Evolutionary conservation across 2,113 vertebrate species (phyloP).

Genomic region (Datnioides undecimradiatus): DNA sequence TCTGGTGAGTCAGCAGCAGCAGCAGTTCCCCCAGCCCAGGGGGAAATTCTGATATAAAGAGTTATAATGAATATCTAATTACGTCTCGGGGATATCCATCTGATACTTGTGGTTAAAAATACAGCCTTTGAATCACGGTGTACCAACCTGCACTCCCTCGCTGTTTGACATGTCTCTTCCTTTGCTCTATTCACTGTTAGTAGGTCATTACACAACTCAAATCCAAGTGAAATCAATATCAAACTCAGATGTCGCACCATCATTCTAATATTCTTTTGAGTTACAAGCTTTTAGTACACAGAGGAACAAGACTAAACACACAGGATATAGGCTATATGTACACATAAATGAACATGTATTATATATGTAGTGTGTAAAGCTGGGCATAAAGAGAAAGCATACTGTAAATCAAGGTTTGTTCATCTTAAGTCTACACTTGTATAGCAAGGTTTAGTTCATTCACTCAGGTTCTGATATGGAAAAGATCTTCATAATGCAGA

Average conservation of each 20-base stretch:
- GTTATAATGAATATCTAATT: background rate
- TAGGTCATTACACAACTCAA: background rate
- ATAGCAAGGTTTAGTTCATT: too few species aligned
- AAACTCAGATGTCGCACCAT: background rate
- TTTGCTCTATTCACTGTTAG: background rate
- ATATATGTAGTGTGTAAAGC: too few species aligned
- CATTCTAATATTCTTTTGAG: background rate
- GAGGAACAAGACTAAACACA: too few species aligned
- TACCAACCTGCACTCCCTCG: background rate
- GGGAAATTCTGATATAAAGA: background rate
- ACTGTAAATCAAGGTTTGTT: too few species aligned
- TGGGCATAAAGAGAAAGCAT: too few species aligned
- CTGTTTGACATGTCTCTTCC: background rate
- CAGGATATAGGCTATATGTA: background rate
- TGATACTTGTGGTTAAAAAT: background rate
- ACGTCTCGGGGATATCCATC: background rate
- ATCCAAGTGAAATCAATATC: constrained; percentile 18
- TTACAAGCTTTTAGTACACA: background rate
- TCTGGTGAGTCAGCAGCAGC: constrained; percentile 88
- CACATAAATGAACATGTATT: too few species aligned
- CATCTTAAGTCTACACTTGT: too few species aligned
- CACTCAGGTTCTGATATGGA: too few species aligned
- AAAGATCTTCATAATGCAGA: too few species aligned
- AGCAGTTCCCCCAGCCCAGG: background rate
- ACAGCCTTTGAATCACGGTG: background rate